Evolutionary conservation across 2,113 vertebrate genomes (phyloP).

Genomic region (Platysternon megacephalum): DNA sequence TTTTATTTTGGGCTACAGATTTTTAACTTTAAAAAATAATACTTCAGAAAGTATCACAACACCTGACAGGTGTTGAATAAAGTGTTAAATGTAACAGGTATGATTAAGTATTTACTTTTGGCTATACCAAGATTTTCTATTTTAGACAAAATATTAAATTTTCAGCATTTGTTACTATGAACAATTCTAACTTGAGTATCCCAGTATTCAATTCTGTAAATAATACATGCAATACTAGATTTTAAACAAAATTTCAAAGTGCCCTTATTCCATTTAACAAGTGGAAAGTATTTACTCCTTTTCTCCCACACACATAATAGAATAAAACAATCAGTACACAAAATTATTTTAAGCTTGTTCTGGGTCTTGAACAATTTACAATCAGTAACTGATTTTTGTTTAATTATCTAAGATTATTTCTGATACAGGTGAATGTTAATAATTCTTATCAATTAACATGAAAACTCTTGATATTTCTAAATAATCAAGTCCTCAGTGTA

Average conservation of each 20-base stretch:
- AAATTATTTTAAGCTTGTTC: not conserved
- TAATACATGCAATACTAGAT: not conserved
- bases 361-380: not conserved
- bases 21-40: not conserved
- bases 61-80: too few relatives aligned
- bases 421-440: not conserved
- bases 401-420: not conserved
- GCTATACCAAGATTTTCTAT: not conserved
- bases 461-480: not conserved
- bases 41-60: not conserved
- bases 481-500: not conserved
- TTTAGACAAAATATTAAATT: not conserved
- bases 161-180: not conserved
- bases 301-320: too few relatives aligned
- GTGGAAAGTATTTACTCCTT: not conserved
- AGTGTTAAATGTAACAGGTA: not conserved
- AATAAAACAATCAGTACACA: not conserved
- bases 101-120: not conserved
- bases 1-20: not conserved
- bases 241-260: not conserved
- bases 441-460: not conserved
- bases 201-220: not conserved
- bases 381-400: not conserved
- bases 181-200: not conserved
- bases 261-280: not conserved